These are phyloP conservation scores for Enteromius fasciolatus DNA, from an alignment of 2,797 vertebrate genomes.

Conservation along the genomic window DNA sequence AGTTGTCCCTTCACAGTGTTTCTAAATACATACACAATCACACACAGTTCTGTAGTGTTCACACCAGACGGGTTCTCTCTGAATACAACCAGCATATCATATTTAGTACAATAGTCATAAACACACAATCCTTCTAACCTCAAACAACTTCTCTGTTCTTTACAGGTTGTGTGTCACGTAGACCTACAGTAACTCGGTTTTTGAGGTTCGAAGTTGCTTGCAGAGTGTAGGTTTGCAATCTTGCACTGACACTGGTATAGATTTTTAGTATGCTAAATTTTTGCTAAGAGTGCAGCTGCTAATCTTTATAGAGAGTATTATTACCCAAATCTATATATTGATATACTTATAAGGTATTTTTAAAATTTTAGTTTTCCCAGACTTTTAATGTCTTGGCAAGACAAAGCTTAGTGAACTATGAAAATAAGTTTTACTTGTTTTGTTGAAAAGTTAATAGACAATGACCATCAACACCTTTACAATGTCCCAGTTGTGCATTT, in stretches of 20 bases:
- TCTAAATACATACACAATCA: constrained; percentile 22
- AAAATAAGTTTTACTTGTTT: constrained; percentile 10
- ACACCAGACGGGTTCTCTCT: constrained; percentile 3
- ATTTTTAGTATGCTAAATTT: constrained; percentile 31
- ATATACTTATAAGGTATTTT: constrained; percentile 59
- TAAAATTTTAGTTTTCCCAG: constrained; percentile 6
- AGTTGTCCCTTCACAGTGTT: neutral
- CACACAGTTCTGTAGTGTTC: neutral
- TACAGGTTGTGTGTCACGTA: neutral
- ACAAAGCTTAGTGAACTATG: neutral
- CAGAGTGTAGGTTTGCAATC: constrained; percentile 35
- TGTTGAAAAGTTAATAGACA: neutral
- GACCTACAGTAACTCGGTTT: constrained; percentile 21
- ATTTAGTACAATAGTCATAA: neutral
- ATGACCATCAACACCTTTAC: neutral
- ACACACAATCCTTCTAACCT: constrained; percentile 1
- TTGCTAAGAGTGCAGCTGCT: constrained; percentile 36
- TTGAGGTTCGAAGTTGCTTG: constrained; percentile 32
- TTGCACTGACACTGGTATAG: constrained; percentile 50
- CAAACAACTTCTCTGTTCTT: neutral
- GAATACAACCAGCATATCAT: constrained; percentile 6
- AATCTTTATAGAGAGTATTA: constrained; percentile 52
- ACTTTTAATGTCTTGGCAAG: neutral
- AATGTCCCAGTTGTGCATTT: neutral
- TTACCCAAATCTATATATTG: constrained; percentile 67